A percentile compares a stretch with the other conserved stretches of the same genome.
Evolutionary conservation across 2,888 invertebrate species (phyloP).

Genomic region (Acanthopleura granulata): DNA sequence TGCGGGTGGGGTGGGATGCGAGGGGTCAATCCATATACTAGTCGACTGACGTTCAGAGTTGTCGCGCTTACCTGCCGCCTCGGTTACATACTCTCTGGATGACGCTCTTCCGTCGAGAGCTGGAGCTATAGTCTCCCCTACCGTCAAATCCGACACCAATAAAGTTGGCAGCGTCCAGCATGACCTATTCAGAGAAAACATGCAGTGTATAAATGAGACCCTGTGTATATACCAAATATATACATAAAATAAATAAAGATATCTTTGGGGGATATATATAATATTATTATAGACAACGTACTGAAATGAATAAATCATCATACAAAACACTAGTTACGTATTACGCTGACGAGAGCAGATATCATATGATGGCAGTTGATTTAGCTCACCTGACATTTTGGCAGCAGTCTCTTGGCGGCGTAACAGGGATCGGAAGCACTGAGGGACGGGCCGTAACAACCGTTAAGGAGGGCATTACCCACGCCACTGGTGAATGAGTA

Average conservation of each 20-base stretch:
- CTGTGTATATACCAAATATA: no score
- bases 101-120: slow-evolving; percentile 16
- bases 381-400: slow-evolving; percentile 15
- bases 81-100: slow-evolving; percentile 22
- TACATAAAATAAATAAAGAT: no score
- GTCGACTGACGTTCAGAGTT: not conserved
- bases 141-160: slow-evolving; percentile 24
- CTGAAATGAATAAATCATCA: no score
- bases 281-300: no score
- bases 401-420: slow-evolving; percentile 19
- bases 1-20: no score
- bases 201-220: no score
- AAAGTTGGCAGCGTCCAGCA: slow-evolving; percentile 21
- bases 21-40: no score
- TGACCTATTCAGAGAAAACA: not conserved
- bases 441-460: slow-evolving; percentile 17
- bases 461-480: slow-evolving; percentile 22
- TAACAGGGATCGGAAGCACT: slow-evolving; percentile 10
- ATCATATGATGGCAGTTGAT: no score
- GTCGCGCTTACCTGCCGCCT: slow-evolving; percentile 4
- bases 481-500: slow-evolving; percentile 9
- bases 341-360: no score
- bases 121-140: slow-evolving; percentile 21
- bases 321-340: no score
- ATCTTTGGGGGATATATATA: no score